Conservation (phyloP, 2,888 invertebrate genomes). For the Cyclophora albipunctata region DNA sequence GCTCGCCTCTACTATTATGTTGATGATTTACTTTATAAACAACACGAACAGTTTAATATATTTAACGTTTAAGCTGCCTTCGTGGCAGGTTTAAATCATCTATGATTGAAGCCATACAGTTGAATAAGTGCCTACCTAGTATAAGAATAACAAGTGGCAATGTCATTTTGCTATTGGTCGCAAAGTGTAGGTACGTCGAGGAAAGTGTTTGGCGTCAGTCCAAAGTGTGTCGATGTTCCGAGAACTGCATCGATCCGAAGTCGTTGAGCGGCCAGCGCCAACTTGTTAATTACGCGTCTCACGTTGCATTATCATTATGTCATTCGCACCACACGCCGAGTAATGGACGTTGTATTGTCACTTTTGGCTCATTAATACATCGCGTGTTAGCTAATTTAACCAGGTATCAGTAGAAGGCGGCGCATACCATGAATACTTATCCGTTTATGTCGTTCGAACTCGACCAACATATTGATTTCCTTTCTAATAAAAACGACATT, state of each 20-base stretch:
- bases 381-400: slow-evolving; percentile 18
- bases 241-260: slow-evolving; percentile 53
- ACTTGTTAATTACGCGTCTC: slow-evolving; percentile 43
- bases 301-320: slow-evolving; percentile 33
- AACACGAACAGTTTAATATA: slow-evolving; percentile 4
- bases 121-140: too few species aligned
- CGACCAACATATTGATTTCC: slow-evolving; percentile 56
- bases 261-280: slow-evolving; percentile 28
- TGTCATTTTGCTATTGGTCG: too few species aligned
- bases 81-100: too few species aligned
- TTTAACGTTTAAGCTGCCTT: too few species aligned
- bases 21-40: slow-evolving; percentile 22
- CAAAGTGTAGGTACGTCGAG: slow-evolving; percentile 15
- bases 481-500: slow-evolving; percentile 56
- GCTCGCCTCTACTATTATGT: slow-evolving; percentile 18
- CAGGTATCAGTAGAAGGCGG: slow-evolving; percentile 17
- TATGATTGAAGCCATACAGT: too few species aligned
- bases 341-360: slow-evolving; percentile 19
- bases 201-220: slow-evolving; percentile 53
- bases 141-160: too few species aligned
- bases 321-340: slow-evolving; percentile 16
- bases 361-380: slow-evolving; percentile 22
- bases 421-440: slow-evolving; percentile 15
- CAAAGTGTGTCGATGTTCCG: slow-evolving; percentile 53
- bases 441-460: slow-evolving; percentile 20